Base-by-base conservation (phyloP, 1,140 invertebrate genomes). In the Linepithema humile region DNA sequence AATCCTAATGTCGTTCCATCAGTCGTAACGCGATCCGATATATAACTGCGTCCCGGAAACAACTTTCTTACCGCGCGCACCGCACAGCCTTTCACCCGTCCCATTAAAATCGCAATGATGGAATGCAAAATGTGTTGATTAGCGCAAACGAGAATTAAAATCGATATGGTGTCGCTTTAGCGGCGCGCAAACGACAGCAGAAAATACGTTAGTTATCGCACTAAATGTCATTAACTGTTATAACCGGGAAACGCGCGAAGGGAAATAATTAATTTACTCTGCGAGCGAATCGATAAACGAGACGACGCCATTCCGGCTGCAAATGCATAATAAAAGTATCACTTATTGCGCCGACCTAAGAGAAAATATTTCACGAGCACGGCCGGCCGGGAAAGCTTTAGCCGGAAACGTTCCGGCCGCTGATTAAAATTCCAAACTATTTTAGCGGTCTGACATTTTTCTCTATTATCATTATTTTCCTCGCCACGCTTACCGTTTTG, bases 401-500 rank as follows among this genome's bases (percentile, higher is more conserved):
- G 59, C 74, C 35, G 43, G 60, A 78, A 83, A 78, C 62, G 74
- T 57, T 77, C 59, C 73, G 48, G 50, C 48, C 82, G 60, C 59
- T 83, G 82, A 83, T 83, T 83, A 83, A 83, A 83, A 78, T 83
- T 83, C 82, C 82, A 78, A 83, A 78, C 57, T 83, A 65, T 65
- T 78, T 78, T 78, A 83, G n/a, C 60, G 38, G 17, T 17, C 73
- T 78, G 48, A 65, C 73, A 48, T 64, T 83, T 64, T 60, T 45
- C 57, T 74, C 35, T 70, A 55, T 70, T 70, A 55, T 57, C 32
- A 74, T 73, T 74, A 74, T 74, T 60, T 74, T 7, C 15, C 55
- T 60, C 53, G 17, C 38, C 55, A 17, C n/a, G 48, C 35, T 82
- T 20, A 62, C 74, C 69, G 55, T n/a, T n/a, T n/a, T n/a, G 59